A percentile compares a stretch with the other conserved stretches of the same genome.
phyloP scores from a whole-genome alignment of 2,797 vertebrate genomes.

The Pseudochaenichthys georgianus region DNA sequence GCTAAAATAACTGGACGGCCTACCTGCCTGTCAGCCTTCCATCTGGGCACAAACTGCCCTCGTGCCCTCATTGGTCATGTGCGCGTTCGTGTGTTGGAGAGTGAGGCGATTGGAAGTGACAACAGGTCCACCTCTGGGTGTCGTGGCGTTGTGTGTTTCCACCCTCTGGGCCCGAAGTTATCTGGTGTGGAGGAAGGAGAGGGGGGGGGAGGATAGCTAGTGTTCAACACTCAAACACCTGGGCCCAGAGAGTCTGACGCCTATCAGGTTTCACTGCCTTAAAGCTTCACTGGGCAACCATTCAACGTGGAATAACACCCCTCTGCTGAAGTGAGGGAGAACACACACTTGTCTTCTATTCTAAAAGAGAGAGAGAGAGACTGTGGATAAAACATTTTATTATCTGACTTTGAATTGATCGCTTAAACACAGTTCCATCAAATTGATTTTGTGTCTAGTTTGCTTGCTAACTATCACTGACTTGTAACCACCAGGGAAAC shows the following conservation, averaged over 20 bases:
- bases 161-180: slow-evolving; percentile 41
- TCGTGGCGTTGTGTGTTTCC: slow-evolving; percentile 35
- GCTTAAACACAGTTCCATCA: neutral
- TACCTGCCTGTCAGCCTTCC: too few relatives aligned
- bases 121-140: slow-evolving; percentile 52
- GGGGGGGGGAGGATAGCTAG: slow-evolving; percentile 11
- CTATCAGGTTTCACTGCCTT: slow-evolving; percentile 20
- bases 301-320: slow-evolving; percentile 12
- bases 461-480: slow-evolving; percentile 6
- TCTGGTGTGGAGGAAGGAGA: slow-evolving; percentile 42
- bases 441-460: slow-evolving; percentile 39
- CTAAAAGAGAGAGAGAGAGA: neutral
- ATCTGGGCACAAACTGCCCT: too few relatives aligned
- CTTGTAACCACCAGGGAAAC: neutral
- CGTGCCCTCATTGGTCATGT: too few relatives aligned
- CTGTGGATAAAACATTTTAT: neutral
- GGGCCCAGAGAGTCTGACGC: slow-evolving; percentile 22
- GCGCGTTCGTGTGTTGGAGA: slow-evolving; percentile 23
- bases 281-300: slow-evolving; percentile 11
- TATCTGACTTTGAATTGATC: slow-evolving; percentile 11
- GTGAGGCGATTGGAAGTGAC: slow-evolving; percentile 68
- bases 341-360: neutral
- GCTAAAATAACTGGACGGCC: too few relatives aligned
- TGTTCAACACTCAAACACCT: slow-evolving; percentile 45
- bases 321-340: neutral